Conservation (phyloP, 2,113 vertebrate genomes). For the Oryzias celebensis region DNA sequence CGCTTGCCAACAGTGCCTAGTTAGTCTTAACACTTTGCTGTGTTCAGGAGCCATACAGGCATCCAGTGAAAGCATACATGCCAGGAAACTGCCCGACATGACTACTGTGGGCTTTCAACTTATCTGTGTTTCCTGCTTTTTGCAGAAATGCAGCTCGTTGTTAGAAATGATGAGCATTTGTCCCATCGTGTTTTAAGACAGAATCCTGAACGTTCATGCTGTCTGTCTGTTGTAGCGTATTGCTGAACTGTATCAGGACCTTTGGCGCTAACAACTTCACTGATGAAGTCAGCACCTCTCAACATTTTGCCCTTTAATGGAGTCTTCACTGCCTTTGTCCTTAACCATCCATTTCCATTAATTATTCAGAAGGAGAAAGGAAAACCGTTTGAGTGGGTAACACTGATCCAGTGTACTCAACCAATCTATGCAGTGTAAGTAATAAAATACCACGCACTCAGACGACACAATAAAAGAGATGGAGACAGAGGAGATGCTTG, state of each 20-base stretch:
- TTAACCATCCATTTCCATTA: slow-evolving; percentile 76
- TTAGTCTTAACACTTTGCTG: slow-evolving; percentile 33
- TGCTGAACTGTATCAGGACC: slow-evolving; percentile 39
- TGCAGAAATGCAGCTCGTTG: background rate
- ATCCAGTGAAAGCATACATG: slow-evolving; percentile 30
- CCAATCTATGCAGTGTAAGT: slow-evolving; percentile 78
- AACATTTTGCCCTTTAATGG: slow-evolving; percentile 73
- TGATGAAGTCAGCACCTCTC: slow-evolving; percentile 77
- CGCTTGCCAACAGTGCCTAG: slow-evolving; percentile 30
- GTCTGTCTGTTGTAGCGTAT: slow-evolving; percentile 5
- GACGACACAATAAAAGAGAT: slow-evolving; percentile 78
- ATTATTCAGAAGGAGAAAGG: slow-evolving; percentile 76
- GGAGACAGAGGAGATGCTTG: slow-evolving; percentile 76
- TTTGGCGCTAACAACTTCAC: slow-evolving; percentile 55
- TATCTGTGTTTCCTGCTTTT: background rate
- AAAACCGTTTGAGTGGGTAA: slow-evolving; percentile 78
- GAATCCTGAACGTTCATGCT: slow-evolving; percentile 4
- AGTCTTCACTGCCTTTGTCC: slow-evolving; percentile 74
- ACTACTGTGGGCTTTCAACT: slow-evolving; percentile 3
- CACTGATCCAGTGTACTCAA: slow-evolving; percentile 77
- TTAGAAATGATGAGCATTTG: slow-evolving; percentile 1
- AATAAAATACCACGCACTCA: slow-evolving; percentile 76
- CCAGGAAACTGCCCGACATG: slow-evolving; percentile 7
- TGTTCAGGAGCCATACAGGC: slow-evolving; percentile 44
- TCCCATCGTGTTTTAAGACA: slow-evolving; percentile 4